Percentiles rank a stretch among this genome's conserved stretches.
These are phyloP conservation scores for Myiagra hebetior DNA, from an alignment of 2,113 vertebrate genomes.

Conservation along the genomic window DNA sequence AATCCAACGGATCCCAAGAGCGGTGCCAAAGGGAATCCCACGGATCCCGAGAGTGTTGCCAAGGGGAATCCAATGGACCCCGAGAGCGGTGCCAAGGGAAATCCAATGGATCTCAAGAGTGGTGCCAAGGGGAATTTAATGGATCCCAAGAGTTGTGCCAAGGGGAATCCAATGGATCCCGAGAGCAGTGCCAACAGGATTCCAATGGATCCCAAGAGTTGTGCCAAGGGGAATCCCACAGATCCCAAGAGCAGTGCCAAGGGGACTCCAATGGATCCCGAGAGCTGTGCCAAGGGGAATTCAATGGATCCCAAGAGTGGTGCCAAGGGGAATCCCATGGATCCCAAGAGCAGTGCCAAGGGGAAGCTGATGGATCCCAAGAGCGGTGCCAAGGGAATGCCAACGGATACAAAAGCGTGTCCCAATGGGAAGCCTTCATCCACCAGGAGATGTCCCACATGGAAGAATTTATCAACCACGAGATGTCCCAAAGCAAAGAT, in stretches of 20 bases:
- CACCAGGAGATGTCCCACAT: not conserved
- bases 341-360: not conserved
- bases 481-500: not conserved
- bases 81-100: not conserved
- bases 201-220: not conserved
- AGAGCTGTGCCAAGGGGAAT: rapidly evolving
- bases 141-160: not conserved
- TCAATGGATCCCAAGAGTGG: not conserved
- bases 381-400: rapidly evolving
- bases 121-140: rapidly evolving
- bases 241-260: not conserved
- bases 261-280: rapidly evolving
- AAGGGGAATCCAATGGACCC: rapidly evolving
- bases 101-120: rapidly evolving
- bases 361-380: not conserved
- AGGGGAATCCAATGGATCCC: not conserved
- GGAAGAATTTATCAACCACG: not conserved
- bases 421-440: not conserved
- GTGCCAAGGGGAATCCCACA: rapidly evolving
- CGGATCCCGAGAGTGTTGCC: not conserved
- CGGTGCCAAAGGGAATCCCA: not conserved
- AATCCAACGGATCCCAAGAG: not conserved
- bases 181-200: not conserved
- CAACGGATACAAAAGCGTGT: not conserved
- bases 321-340: not conserved